A percentile compares a stretch with the other conserved stretches of the same genome.
Evolutionary conservation across 2,797 vertebrate genomes (phyloP).

Genomic region (Philypnodon macrostomus): DNA sequence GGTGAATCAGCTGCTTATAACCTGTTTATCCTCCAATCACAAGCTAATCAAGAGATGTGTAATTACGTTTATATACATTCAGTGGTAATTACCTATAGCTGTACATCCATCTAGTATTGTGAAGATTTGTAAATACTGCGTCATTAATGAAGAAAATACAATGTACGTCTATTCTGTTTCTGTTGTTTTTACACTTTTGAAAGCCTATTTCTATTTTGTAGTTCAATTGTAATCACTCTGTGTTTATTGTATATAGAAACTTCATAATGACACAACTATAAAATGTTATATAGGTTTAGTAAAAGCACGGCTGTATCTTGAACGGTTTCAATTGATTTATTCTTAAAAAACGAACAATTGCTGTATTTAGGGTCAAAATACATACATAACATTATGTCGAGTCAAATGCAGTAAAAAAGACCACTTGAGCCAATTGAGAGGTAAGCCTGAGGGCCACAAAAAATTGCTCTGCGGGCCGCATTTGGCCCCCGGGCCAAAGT

Average conservation of each 20-base stretch:
- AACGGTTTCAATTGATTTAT: not conserved
- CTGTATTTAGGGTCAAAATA: no score
- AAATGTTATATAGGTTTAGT: slow-evolving; percentile 12
- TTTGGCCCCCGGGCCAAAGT: no score
- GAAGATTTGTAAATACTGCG: slow-evolving; percentile 10
- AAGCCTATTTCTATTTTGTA: slow-evolving; percentile 10
- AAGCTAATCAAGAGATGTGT: slow-evolving; percentile 23
- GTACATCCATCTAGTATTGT: slow-evolving; percentile 2
- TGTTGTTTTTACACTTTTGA: slow-evolving; percentile 7
- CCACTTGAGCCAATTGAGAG: no score
- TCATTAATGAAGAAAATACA: not conserved
- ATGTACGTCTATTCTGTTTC: not conserved
- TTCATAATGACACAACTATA: no score
- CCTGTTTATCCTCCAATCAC: slow-evolving; percentile 30
- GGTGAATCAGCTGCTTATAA: slow-evolving; percentile 29
- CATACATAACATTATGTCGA: no score
- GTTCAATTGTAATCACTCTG: not conserved
- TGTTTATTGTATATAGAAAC: no score
- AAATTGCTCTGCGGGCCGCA: no score
- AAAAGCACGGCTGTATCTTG: slow-evolving; percentile 17
- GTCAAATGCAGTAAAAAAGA: no score
- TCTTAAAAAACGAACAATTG: not conserved
- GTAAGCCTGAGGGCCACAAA: no score
- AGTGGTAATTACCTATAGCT: slow-evolving; percentile 4
- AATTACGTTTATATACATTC: no score